Conservation (phyloP, 2,888 invertebrate species). For the Slavum lentiscoides region DNA sequence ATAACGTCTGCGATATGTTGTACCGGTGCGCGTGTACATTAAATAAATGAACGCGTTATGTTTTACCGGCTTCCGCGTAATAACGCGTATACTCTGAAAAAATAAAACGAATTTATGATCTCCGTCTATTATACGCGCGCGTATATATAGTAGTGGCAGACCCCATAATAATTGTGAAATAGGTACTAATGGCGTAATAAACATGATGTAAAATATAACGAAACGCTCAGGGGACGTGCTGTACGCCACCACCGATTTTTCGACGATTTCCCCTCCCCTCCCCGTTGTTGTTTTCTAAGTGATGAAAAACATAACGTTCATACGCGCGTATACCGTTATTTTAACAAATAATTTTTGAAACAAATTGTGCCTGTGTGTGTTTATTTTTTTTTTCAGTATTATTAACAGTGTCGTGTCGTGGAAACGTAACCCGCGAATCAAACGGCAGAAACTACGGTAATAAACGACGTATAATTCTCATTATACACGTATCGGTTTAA, state of each 20-base stretch:
- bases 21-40: background rate
- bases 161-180: slow-evolving; percentile 16
- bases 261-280: background rate
- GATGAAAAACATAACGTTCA: background rate
- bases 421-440: too few relatives aligned
- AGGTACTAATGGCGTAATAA: slow-evolving; percentile 4
- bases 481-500: too few relatives aligned
- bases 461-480: too few relatives aligned
- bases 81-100: background rate
- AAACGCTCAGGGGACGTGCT: background rate
- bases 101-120: slow-evolving; percentile 22
- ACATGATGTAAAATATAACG: background rate
- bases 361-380: background rate
- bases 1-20: background rate
- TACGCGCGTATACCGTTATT: too few relatives aligned
- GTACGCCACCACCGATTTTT: background rate
- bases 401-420: too few relatives aligned
- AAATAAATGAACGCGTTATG: slow-evolving; percentile 19
- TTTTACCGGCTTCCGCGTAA: background rate
- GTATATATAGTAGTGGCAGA: background rate
- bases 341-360: background rate
- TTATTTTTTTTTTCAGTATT: too few relatives aligned
- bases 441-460: too few relatives aligned
- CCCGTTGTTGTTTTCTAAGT: too few relatives aligned
- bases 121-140: background rate